Evolutionary conservation across 2,888 invertebrate genomes (phyloP), one percentile per base, ranked within the genome.

Genomic region (Coelopa pilipes): DNA sequence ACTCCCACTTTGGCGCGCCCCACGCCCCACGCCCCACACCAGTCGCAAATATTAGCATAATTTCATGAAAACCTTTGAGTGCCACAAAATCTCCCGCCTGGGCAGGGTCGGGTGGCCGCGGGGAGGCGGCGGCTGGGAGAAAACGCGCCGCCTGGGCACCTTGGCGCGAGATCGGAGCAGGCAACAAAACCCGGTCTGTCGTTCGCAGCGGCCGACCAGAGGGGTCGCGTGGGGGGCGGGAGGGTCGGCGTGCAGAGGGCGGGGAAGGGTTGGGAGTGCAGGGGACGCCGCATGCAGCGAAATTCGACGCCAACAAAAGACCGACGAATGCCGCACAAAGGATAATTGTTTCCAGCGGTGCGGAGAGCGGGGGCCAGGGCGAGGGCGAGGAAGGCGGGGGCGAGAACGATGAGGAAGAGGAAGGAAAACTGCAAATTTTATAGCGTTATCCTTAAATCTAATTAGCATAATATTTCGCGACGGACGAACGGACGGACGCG

Each of bases 391-490:
- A 53, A 15, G 53, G 10, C 70, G 70, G 66, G 67, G 66, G 34
- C 4, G 34, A 34, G 34, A 34, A 34, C n/a, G 59, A 70, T 71
- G 71, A 76, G n/a, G 50, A 73, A 53, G 63, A 73, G 73, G 63
- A 65, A 66, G 2, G 59, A 65, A 21, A 74, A 68, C 63, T 46
- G 47, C 19, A 47, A 73, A 80, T 80, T 82, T 80, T 80, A 83
- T 81, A 80, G 82, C 83, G 82, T 82, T 82, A 83, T 83, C 79
- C 81, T 83, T 80, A 80, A 83, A 82, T 82, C 82, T 83, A 83
- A 83, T 82, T 83, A 82, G 82, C 83, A 83, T 82, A 82, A 82
- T 81, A 83, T 81, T 79, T 80, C 82, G 79, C 80, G 80, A 76
- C 76, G 77, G 72, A 34, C 74, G 12, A 19, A 17, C 45, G 10